Evolutionary conservation across 2,797 vertebrate species (phyloP).

Genomic region (Acipenser oxyrinchus): DNA sequence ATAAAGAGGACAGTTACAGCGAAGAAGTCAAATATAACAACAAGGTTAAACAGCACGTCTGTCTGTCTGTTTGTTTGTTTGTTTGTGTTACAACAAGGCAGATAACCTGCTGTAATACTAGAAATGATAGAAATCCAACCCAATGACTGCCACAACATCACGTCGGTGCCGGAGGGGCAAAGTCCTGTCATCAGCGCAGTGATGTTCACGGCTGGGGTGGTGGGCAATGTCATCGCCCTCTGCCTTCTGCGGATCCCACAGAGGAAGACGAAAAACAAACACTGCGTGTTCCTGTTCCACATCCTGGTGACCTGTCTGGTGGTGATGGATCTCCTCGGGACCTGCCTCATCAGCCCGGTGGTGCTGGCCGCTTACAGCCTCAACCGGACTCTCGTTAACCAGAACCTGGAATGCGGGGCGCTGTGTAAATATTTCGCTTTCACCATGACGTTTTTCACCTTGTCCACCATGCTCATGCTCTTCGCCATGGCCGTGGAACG

Average conservation of each 20-base stretch:
- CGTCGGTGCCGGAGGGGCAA: no score
- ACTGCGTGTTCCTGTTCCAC: slow-evolving; percentile 57
- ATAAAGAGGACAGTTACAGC: no score
- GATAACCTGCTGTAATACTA: no score
- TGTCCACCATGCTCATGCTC: slow-evolving; percentile 78
- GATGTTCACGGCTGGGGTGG: no score
- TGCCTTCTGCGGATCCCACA: slow-evolving; percentile 52
- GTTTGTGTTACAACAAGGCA: no score
- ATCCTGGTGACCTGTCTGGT: slow-evolving; percentile 75
- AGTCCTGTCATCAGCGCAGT: no score
- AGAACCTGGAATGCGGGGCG: slow-evolving; percentile 30
- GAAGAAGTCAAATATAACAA: no score
- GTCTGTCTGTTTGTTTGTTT: no score
- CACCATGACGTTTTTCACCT: slow-evolving; percentile 85
- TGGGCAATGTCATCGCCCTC: no score
- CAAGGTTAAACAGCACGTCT: no score
- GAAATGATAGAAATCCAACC: no score
- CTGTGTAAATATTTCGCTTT: slow-evolving; percentile 72
- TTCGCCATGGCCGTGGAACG: slow-evolving; percentile 70
- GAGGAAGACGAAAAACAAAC: slow-evolving; percentile 28
- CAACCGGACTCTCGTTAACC: slow-evolving; percentile 51
- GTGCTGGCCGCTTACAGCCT: slow-evolving; percentile 70
- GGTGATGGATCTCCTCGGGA: slow-evolving; percentile 81
- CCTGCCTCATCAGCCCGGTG: slow-evolving; percentile 76
- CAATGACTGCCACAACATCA: no score